These are phyloP conservation scores for Dicrurus megarhynchus DNA, from an alignment of 2,113 vertebrate species.

Conservation along the genomic window DNA sequence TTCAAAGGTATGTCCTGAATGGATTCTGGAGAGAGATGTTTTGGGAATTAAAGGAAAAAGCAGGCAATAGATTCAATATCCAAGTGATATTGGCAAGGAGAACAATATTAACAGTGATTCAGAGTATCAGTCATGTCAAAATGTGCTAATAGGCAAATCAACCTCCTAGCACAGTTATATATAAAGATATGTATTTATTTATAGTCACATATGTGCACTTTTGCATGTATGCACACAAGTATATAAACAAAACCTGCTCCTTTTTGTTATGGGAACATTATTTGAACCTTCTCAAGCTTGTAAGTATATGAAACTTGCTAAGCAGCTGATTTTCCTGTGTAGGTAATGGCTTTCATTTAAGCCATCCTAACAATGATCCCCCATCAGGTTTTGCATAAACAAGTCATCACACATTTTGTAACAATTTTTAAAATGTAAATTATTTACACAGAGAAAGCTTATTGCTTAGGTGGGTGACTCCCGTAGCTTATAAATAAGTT, in stretches of 20 bases:
- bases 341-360: not conserved
- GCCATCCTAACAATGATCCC: not conserved
- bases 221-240: not conserved
- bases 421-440: constrained; percentile 23
- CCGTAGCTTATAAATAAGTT: not conserved
- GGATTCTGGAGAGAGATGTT: not conserved
- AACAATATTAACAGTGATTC: not conserved
- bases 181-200: not conserved
- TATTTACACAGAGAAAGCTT: constrained; percentile 3
- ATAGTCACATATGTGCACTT: not conserved
- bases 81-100: not conserved
- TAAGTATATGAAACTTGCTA: not conserved
- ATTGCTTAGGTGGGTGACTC: not conserved
- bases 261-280: not conserved
- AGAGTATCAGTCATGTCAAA: not conserved
- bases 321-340: not conserved
- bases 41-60: not conserved
- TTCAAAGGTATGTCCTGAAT: constrained; percentile 19
- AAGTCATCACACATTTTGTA: constrained; percentile 1
- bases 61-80: not conserved
- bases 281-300: not conserved
- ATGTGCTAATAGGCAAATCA: not conserved
- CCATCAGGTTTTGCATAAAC: not conserved
- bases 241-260: not conserved
- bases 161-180: not conserved